Percentiles rank a stretch among this genome's conserved stretches.
These are phyloP conservation scores for Acronicta leporina DNA, from an alignment of 2,888 invertebrate species.

Conservation along the genomic window DNA sequence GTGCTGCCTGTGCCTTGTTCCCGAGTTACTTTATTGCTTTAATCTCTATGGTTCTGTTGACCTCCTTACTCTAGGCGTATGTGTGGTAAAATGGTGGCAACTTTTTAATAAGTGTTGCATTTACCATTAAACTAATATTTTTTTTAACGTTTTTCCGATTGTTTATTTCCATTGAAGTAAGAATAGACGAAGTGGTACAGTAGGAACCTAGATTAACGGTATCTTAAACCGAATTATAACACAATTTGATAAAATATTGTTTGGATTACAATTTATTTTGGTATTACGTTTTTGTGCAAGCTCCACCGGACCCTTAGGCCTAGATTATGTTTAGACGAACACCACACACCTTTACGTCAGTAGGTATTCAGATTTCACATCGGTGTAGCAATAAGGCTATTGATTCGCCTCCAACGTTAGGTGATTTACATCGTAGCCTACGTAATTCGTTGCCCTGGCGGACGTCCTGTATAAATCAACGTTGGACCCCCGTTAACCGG, in stretches of 20 bases:
- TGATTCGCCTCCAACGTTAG: constrained; percentile 73
- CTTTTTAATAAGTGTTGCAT: constrained; percentile 27
- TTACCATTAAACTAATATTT: no score
- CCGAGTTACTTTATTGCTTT: constrained; percentile 75
- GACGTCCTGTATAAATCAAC: constrained; percentile 86
- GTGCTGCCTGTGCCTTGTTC: constrained; percentile 59
- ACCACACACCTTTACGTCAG: constrained; percentile 41
- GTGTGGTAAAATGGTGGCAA: constrained; percentile 19
- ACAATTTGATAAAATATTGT: no score
- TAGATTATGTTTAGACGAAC: constrained; percentile 15
- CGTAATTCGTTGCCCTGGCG: constrained; percentile 86
- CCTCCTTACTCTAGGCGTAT: constrained; percentile 51
- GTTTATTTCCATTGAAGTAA: no score
- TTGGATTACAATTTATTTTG: no score
- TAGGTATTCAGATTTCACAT: no score
- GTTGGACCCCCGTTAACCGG: constrained; percentile 87
- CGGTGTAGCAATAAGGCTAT: constrained; percentile 75
- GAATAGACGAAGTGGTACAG: no score
- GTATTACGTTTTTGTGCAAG: no score
- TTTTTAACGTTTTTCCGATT: no score
- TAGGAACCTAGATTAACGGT: no score
- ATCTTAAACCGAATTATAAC: no score
- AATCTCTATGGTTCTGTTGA: constrained; percentile 69
- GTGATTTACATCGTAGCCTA: constrained; percentile 86
- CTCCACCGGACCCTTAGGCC: no score